Conservation (phyloP, 2,797 vertebrate genomes). For the Eulemur albifrons region DNA sequence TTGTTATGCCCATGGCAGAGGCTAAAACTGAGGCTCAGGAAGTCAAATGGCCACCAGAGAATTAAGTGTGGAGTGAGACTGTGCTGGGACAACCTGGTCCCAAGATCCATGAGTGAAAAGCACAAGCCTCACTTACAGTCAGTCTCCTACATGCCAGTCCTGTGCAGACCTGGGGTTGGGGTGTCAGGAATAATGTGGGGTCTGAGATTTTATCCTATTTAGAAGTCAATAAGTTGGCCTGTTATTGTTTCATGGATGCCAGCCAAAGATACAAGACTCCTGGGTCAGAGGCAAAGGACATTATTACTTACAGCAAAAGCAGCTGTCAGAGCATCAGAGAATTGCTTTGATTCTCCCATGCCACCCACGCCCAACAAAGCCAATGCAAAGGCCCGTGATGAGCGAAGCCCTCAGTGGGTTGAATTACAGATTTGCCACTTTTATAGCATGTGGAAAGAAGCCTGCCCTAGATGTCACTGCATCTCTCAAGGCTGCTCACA, state of each 20-base stretch:
- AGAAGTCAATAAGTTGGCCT: background rate
- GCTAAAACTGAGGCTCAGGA: background rate
- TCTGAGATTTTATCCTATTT: background rate
- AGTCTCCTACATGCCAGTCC: fast-evolving
- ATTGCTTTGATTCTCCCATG: background rate
- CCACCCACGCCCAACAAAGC: background rate
- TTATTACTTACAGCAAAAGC: background rate
- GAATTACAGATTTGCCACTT: background rate
- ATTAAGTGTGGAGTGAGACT: background rate
- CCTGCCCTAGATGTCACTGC: background rate
- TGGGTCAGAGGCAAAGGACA: background rate
- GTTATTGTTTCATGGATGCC: background rate
- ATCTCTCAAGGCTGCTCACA: background rate
- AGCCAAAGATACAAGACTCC: background rate
- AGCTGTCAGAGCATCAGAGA: background rate
- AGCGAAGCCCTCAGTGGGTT: no score
- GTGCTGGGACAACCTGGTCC: background rate
- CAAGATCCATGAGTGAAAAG: background rate
- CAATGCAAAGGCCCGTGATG: fast-evolving
- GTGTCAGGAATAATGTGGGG: background rate
- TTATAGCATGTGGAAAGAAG: background rate
- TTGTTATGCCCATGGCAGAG: background rate
- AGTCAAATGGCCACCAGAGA: background rate
- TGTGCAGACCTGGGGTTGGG: background rate
- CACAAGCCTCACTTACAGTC: fast-evolving